Evolutionary conservation across 2,888 invertebrate genomes (phyloP), one percentile per base, ranked within the genome.

Genomic region (Hylaea fasciaria): DNA sequence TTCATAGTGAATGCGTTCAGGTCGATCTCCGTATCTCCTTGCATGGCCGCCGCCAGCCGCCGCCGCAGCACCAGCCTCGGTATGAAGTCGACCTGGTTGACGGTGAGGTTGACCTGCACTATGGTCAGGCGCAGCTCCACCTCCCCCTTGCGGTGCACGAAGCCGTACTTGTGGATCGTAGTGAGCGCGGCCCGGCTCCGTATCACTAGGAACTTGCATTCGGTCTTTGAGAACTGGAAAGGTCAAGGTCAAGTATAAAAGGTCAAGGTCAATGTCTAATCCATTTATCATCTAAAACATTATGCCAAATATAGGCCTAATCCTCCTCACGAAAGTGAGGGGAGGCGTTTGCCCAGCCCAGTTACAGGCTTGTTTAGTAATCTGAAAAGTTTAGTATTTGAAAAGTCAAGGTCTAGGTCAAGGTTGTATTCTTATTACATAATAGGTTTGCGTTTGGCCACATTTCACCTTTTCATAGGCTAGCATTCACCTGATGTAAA

Each of bases 161-260:
- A 86, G 0, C 83, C 82, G 0, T 77, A 64, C 12, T 82, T 81
- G 71, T 91, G 91, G 7, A 91, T 69, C 0, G 69, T 69, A 0
- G 80, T 43, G 0, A 91, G 67, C 0, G 88, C 87, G 0, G 66
- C 40, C 0, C 79, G 74, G 35, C 76, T 67, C 2, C 85, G 72
- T 0, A 85, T 68, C 0, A 88, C 85, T 0, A 91, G 68, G 67
- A 91, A 90, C 45, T 79, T 87, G 74, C 91, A 91, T 64, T 82
- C 78, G 7, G 78, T 59, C 40, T 71, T 57, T 2, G 73, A 71
- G 68, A 88, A 86, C 91, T 91, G 77, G 77, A 64, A 44, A 10
- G 3, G 16, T 2, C 0, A 41, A 43, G 0, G 11, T 40, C 17
- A 43, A 17, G 9, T 5, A 2, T 17, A 13, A 13, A 43, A 3